Percentiles rank a stretch among this genome's conserved stretches.
These are phyloP conservation scores for Drosophila nr. perissopoda DNA, from an alignment of 2,888 invertebrate species.

Conservation along the genomic window DNA sequence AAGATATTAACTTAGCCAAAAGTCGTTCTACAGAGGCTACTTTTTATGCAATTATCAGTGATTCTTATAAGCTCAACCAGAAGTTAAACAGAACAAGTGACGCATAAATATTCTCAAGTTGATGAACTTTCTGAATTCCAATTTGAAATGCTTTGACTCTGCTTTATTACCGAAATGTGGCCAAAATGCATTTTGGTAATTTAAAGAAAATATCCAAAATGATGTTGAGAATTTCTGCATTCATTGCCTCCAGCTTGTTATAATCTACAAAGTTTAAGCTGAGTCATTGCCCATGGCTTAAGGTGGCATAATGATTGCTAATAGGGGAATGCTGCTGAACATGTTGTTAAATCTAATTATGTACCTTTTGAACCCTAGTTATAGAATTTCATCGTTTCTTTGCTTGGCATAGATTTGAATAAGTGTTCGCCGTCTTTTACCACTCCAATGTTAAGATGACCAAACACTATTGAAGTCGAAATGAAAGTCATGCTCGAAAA, in stretches of 20 bases:
- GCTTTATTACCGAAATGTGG: background rate
- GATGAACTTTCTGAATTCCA: constrained; percentile 82
- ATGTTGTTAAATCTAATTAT: no score
- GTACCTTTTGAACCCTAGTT: background rate
- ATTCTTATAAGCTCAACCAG: background rate
- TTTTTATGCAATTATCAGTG: no score
- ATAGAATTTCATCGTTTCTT: background rate
- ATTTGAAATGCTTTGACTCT: background rate
- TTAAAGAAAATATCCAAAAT: no score
- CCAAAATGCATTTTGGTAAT: background rate
- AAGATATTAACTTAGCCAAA: background rate
- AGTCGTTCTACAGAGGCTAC: background rate
- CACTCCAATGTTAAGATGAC: background rate
- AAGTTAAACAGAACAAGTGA: background rate
- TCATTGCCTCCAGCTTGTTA: no score
- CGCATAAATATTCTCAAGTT: constrained; percentile 63
- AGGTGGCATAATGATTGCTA: no score
- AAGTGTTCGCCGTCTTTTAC: background rate
- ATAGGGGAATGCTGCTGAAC: no score
- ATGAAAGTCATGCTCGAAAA: no score
- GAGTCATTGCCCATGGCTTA: no score
- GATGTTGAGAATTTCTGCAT: no score
- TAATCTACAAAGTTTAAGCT: no score
- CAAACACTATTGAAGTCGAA: background rate
- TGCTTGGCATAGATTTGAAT: background rate